Evolutionary conservation across 1,140 invertebrate species (phyloP).

Genomic region (Lepidurus apus): DNA sequence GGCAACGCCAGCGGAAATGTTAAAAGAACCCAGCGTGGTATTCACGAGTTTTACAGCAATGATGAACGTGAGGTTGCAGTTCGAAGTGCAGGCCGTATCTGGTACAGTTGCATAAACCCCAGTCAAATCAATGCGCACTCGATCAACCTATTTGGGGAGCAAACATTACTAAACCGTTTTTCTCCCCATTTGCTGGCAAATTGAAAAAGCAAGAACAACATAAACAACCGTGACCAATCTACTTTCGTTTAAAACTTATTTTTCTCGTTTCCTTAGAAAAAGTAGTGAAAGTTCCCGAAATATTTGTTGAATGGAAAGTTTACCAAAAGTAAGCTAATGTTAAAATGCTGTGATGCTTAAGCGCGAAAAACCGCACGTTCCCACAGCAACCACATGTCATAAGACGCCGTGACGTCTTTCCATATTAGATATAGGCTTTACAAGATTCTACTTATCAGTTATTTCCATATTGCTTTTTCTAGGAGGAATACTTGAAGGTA

Average conservation of each 20-base stretch:
- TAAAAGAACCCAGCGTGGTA: background rate
- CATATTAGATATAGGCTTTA: background rate
- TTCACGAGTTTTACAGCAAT: conserved; percentile 1
- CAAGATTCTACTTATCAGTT: background rate
- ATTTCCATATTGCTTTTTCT: background rate
- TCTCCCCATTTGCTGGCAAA: background rate
- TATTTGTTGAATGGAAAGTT: too few relatives aligned
- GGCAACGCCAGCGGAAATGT: background rate
- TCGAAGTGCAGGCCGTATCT: background rate
- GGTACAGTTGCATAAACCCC: conserved; percentile 3
- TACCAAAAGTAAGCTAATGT: too few relatives aligned
- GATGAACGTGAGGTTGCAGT: background rate
- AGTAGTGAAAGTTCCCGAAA: too few relatives aligned
- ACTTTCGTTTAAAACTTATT: background rate
- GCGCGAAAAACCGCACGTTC: too few relatives aligned
- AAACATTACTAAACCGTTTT: background rate
- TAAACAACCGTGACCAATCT: background rate
- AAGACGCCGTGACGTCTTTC: background rate
- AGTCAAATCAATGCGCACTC: conserved; percentile 6
- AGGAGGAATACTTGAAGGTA: background rate
- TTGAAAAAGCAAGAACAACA: background rate
- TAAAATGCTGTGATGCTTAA: too few relatives aligned
- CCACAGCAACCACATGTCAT: background rate
- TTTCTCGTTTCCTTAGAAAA: background rate
- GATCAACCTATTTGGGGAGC: background rate